Evolutionary conservation across 2,797 vertebrate species (phyloP).

Genomic region (Crypturellus tataupa): DNA sequence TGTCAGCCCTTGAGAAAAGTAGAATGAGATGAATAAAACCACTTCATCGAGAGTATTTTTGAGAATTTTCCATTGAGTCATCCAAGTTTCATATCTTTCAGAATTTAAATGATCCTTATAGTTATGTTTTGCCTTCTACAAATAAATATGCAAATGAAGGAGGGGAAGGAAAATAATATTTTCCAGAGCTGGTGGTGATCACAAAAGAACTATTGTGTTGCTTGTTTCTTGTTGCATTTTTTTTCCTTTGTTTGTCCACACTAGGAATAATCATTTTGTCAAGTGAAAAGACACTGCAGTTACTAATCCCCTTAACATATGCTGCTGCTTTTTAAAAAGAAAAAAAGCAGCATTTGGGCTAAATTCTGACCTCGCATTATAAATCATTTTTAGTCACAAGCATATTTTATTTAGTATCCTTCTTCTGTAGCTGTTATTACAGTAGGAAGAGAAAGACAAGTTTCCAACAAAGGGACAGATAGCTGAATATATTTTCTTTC

Average conservation of each 20-base stretch:
- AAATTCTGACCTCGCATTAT: neutral
- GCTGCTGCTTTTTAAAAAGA: conserved; percentile 2
- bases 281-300: conserved; percentile 12
- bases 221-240: neutral
- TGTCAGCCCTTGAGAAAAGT: conserved; percentile 67
- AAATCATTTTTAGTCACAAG: neutral
- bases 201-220: conserved; percentile 36
- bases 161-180: conserved; percentile 8
- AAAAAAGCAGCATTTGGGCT: neutral
- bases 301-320: conserved; percentile 23
- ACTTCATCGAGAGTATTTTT: conserved; percentile 67
- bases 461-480: neutral
- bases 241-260: neutral
- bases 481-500: neutral
- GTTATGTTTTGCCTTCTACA: conserved; percentile 8
- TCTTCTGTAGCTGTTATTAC: neutral
- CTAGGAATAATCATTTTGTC: neutral
- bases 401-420: neutral
- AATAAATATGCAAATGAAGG: conserved; percentile 48
- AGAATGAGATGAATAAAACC: conserved; percentile 70
- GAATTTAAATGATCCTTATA: conserved; percentile 10
- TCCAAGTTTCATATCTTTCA: conserved; percentile 19
- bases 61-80: conserved; percentile 53
- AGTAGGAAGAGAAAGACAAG: neutral
- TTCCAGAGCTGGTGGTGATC: neutral